Evolutionary conservation across 2,888 invertebrate genomes (phyloP).

Genomic region (Meloe dianella): DNA sequence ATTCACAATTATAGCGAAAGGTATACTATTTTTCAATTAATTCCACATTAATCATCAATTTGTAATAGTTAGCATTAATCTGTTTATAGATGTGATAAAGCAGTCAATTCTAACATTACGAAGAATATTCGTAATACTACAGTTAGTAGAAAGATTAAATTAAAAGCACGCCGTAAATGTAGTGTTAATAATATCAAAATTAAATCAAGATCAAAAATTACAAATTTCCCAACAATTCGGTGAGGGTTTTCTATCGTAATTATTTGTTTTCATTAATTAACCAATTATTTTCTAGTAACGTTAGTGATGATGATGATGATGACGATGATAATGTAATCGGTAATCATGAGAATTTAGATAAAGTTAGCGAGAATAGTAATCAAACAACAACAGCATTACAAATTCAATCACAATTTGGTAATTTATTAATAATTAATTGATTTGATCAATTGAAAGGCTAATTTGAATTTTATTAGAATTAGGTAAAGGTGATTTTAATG

Average conservation of each 20-base stretch:
- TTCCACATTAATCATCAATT: slow-evolving; percentile 18
- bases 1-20: neutral
- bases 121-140: neutral
- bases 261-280: neutral
- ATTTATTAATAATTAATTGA: slow-evolving; percentile 11
- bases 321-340: neutral
- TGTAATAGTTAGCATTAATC: slow-evolving; percentile 15
- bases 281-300: neutral
- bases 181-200: neutral
- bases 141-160: neutral
- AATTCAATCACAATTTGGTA: neutral
- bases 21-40: too few species aligned
- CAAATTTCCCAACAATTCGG: neutral
- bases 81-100: neutral
- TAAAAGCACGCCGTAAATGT: neutral
- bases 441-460: too few species aligned
- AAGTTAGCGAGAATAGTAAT: neutral
- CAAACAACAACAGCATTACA: neutral
- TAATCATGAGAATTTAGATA: neutral
- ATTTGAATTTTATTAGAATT: slow-evolving; percentile 22
- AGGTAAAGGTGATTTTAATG: slow-evolving; percentile 46
- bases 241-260: neutral
- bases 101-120: neutral
- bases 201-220: neutral
- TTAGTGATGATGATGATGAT: neutral